These are phyloP conservation scores for Tricholauxania praeusta DNA, from an alignment of 2,888 invertebrate species.

Conservation along the genomic window DNA sequence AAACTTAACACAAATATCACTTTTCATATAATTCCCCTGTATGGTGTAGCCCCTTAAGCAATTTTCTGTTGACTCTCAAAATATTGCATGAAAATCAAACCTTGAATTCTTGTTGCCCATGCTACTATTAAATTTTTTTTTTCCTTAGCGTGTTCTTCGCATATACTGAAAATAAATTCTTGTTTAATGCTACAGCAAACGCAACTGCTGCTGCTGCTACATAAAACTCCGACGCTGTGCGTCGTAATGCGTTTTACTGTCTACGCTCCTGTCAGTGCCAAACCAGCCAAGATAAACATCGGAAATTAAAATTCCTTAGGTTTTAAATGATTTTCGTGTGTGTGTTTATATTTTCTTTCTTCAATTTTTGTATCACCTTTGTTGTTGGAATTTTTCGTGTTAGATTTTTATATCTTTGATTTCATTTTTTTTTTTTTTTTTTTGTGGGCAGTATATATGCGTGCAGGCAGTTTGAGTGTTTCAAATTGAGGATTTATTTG, in stretches of 20 bases:
- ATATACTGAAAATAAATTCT: too few species aligned
- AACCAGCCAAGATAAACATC: slow-evolving; percentile 55
- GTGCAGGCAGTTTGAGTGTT: background rate
- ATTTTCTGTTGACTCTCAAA: too few species aligned
- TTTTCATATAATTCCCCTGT: too few species aligned
- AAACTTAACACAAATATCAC: too few species aligned
- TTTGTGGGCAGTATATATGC: slow-evolving; percentile 20
- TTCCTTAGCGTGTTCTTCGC: too few species aligned
- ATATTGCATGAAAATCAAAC: too few species aligned
- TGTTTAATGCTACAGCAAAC: background rate
- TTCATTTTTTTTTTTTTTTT: background rate
- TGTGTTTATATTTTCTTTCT: slow-evolving; percentile 18
- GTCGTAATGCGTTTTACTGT: slow-evolving; percentile 23
- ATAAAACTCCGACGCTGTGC: slow-evolving; percentile 23
- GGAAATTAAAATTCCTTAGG: slow-evolving; percentile 64
- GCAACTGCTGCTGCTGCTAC: background rate
- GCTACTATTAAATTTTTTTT: too few species aligned
- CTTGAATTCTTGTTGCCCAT: too few species aligned
- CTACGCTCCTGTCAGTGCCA: slow-evolving; percentile 21
- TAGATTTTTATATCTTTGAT: slow-evolving; percentile 19
- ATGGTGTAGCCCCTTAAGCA: too few species aligned
- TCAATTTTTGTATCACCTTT: slow-evolving; percentile 1
- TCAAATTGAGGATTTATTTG: background rate
- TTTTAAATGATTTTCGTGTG: slow-evolving; percentile 48
- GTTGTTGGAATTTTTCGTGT: slow-evolving; percentile 5